Conservation (phyloP, 2,797 vertebrate genomes). For the Enteromius afrohamiltoni region DNA sequence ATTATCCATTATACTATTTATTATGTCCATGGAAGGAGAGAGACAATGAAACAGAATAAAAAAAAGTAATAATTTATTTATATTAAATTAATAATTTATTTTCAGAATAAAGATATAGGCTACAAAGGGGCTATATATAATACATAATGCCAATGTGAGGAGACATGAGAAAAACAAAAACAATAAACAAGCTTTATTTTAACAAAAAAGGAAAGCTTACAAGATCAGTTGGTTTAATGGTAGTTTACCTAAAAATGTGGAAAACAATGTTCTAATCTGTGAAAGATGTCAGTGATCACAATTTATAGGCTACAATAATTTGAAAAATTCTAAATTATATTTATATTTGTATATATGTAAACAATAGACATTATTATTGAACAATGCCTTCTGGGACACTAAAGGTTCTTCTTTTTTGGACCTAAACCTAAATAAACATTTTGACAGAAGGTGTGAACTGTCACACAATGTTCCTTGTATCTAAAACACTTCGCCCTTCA, state of each 20-base stretch:
- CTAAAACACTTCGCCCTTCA: neutral
- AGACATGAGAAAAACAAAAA: neutral
- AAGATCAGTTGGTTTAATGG: neutral
- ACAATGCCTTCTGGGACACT: neutral
- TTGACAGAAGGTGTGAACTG: neutral
- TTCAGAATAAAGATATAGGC: neutral
- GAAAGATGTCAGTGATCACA: neutral
- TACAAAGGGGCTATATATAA: neutral
- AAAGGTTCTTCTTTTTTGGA: neutral
- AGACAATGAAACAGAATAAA: neutral
- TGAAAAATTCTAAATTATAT: neutral
- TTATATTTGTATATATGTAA: neutral
- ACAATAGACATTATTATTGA: too few relatives aligned
- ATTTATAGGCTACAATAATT: too few relatives aligned
- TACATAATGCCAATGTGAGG: neutral
- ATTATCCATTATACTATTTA: neutral
- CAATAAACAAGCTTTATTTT: neutral
- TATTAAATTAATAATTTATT: neutral
- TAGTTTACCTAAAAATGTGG: neutral
- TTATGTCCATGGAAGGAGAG: neutral
- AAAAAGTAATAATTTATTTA: too few relatives aligned
- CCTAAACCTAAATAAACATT: slow-evolving; percentile 21
- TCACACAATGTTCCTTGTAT: neutral
- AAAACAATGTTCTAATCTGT: neutral
- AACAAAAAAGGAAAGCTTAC: neutral